Conservation (phyloP, 2,888 invertebrate species). For the Drosophila eohydei region DNA sequence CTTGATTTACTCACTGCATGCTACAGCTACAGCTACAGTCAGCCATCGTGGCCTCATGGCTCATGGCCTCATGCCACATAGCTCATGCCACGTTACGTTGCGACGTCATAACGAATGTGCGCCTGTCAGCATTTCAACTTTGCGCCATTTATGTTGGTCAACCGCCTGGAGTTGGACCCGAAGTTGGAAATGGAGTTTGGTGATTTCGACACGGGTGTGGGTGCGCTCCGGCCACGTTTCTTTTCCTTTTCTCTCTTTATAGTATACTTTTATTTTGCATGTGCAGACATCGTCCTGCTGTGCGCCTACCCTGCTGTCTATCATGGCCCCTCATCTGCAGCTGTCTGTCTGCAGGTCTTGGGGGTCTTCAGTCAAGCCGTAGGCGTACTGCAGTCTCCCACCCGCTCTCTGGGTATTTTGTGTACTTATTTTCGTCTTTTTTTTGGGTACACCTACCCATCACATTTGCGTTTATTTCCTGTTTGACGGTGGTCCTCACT, state of each 20-base stretch:
- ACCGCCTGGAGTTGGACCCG: slow-evolving; percentile 37
- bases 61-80: slow-evolving; percentile 36
- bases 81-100: slow-evolving; percentile 47
- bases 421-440: not conserved
- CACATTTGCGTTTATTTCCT: slow-evolving; percentile 74
- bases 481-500: slow-evolving; percentile 73
- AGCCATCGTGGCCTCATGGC: slow-evolving; percentile 19
- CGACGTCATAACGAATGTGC: slow-evolving; percentile 78
- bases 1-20: slow-evolving; percentile 77
- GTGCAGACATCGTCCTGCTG: slow-evolving; percentile 50
- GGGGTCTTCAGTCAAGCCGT: slow-evolving; percentile 40
- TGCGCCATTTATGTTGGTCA: slow-evolving; percentile 83
- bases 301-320: slow-evolving; percentile 30
- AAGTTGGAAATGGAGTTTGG: slow-evolving; percentile 11
- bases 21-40: slow-evolving; percentile 16
- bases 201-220: slow-evolving; percentile 36
- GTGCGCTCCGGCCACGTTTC: slow-evolving; percentile 56
- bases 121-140: slow-evolving; percentile 83
- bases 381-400: slow-evolving; percentile 52
- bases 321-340: slow-evolving; percentile 30
- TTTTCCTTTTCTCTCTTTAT: not conserved
- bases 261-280: slow-evolving; percentile 45
- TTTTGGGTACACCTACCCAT: slow-evolving; percentile 57
- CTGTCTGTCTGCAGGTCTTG: slow-evolving; percentile 32
- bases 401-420: not conserved